Evolutionary conservation across 1,140 invertebrate species (phyloP).

Genomic region (Thalassaphorura encarpata): DNA sequence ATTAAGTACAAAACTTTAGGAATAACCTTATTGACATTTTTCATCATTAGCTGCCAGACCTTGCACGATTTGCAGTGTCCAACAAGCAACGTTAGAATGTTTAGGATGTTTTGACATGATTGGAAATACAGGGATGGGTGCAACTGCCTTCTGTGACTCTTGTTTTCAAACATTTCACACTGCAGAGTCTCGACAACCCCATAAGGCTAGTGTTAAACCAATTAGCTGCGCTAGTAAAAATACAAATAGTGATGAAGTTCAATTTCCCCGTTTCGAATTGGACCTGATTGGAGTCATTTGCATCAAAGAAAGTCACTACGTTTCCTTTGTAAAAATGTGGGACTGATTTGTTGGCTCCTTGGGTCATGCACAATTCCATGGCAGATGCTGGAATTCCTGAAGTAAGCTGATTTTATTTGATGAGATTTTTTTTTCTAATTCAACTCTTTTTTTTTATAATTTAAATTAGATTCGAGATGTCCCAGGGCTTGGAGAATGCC

Average conservation of each 20-base stretch:
- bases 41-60: background rate
- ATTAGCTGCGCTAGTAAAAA: background rate
- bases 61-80: background rate
- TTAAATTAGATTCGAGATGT: background rate
- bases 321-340: slow-evolving; percentile 9
- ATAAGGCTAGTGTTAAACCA: too few relatives aligned
- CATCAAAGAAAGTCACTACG: background rate
- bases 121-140: background rate
- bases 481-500: background rate
- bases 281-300: slow-evolving; percentile 2
- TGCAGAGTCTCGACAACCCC: background rate
- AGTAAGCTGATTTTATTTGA: background rate
- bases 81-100: background rate
- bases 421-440: background rate
- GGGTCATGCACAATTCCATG: background rate
- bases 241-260: too few relatives aligned
- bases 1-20: too few relatives aligned
- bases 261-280: background rate
- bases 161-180: slow-evolving; percentile 4
- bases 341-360: background rate
- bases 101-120: background rate
- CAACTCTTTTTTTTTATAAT: background rate
- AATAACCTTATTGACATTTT: background rate
- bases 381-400: background rate
- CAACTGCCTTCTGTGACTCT: background rate